Evolutionary conservation across 64 coral and sea anemone genomes (phyloP).

Genomic region (Pachyseris speciosa): DNA sequence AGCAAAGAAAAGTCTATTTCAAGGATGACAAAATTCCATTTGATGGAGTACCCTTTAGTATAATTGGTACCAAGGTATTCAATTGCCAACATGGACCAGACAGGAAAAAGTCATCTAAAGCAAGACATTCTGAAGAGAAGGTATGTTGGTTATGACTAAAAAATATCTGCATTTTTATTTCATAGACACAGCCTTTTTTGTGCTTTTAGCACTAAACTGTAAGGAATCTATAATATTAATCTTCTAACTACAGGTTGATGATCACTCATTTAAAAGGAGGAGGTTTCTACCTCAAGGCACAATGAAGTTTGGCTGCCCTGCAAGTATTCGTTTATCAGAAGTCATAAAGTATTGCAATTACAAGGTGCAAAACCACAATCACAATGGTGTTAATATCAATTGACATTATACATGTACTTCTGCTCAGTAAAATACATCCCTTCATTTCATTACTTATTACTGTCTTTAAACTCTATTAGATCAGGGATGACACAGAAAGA

Average conservation of each 20-base stretch:
- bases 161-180: not conserved
- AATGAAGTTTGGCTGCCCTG: too few relatives aligned
- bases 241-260: slow-evolving; percentile 15
- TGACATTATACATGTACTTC: too few relatives aligned
- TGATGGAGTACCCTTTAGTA: too few relatives aligned
- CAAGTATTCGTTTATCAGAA: slow-evolving; percentile 65
- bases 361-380: not conserved
- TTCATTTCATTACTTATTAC: not conserved
- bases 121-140: not conserved
- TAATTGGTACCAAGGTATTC: too few relatives aligned
- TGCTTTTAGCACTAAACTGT: not conserved
- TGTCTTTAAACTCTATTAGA: not conserved
- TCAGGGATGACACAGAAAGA: too few relatives aligned
- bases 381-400: not conserved
- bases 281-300: too few relatives aligned
- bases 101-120: slow-evolving; percentile 4
- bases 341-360: slow-evolving; percentile 70
- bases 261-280: slow-evolving; percentile 69
- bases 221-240: not conserved
- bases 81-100: not conserved
- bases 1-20: too few relatives aligned
- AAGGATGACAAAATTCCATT: too few relatives aligned
- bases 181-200: not conserved
- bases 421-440: too few relatives aligned
- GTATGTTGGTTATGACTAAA: not conserved